Evolutionary conservation across 2,888 invertebrate genomes (phyloP).

Genomic region (Agrenia bidenticulata): DNA sequence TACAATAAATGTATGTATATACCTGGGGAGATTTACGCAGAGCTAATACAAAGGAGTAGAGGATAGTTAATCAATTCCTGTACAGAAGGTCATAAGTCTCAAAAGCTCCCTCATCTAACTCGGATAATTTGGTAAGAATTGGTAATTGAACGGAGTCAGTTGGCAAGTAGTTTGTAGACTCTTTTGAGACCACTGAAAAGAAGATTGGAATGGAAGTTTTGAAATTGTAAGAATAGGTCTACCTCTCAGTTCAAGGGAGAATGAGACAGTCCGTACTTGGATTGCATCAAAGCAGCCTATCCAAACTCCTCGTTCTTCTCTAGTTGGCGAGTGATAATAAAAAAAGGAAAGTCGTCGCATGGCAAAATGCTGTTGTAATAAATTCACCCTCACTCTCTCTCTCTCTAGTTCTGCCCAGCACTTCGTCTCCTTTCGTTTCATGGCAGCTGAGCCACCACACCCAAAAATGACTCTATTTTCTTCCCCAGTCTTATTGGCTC

Average conservation of each 20-base stretch:
- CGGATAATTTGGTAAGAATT: conserved; percentile 34
- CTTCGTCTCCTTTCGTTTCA: too few relatives aligned
- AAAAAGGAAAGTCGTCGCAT: conserved; percentile 32
- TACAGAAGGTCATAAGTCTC: too few relatives aligned
- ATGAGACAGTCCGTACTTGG: too few relatives aligned
- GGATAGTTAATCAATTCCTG: too few relatives aligned
- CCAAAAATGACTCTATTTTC: conserved; percentile 53
- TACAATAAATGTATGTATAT: too few relatives aligned
- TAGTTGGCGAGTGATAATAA: conserved; percentile 20
- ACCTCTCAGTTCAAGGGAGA: background rate
- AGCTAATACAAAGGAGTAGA: too few relatives aligned
- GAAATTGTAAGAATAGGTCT: conserved; percentile 25
- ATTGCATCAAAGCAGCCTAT: too few relatives aligned
- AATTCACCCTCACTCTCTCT: conserved; percentile 34
- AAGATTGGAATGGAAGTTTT: conserved; percentile 33
- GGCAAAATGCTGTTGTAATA: conserved; percentile 49
- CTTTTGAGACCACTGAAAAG: conserved; percentile 47
- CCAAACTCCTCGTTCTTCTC: too few relatives aligned
- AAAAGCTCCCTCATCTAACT: too few relatives aligned
- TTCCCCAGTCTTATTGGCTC: conserved; percentile 52
- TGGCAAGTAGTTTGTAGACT: conserved; percentile 42
- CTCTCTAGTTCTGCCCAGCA: background rate
- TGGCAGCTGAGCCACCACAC: conserved; percentile 44
- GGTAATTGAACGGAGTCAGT: conserved; percentile 44
- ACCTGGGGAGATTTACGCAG: too few relatives aligned